Evolutionary conservation across 1,140 invertebrate genomes (phyloP), one percentile per base, ranked within the genome.

Genomic region (Pogonognathellus flavescens): DNA sequence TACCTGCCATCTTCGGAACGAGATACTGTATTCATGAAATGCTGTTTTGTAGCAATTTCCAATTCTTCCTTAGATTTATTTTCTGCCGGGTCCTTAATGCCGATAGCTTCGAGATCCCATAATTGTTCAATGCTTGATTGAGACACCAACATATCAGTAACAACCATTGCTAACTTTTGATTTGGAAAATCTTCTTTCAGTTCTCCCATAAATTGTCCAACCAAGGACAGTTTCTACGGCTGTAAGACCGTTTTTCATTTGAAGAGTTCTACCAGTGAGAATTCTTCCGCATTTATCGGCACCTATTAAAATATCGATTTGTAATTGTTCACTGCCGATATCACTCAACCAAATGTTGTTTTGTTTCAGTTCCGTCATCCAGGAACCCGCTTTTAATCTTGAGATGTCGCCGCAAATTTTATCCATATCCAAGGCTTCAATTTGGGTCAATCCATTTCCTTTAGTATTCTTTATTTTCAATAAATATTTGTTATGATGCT

Each of bases 51-150:
- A 9, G 22, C 22, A 3, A 13, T 55, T 49, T 85, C 86, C 53
- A n/a, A n/a, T n/a, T n/a, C 22, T 49, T 60, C 49, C 82, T 5
- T 59, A 49, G 13, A 70, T 49, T 5, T 11, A 13, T 13, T 66
- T 13, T 66, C 81, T 2, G 25, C 82, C 14, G 16, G 18, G 31
- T 87, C 84, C 10, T 41, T 50, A 4, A 87, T 87, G 14, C 86
- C 84, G 20, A 87, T 22, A 41, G 88, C 87, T 72, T 91, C 90
- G 25, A 91, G 82, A 31, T 80, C 60, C 90, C 91, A 91, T 18
- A 91, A 88, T 31, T 90, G 88, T 0, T 85, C 81, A 25, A 90
- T 80, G 14, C 87, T 57, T 1, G 85, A 82, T 9, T 87, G 59
- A 1, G 49, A 80, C 0, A 84, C 41, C 52, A 89, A 87, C 85